Base-by-base conservation (phyloP, 2,888 invertebrate species). In the Rhagonycha lutea region DNA sequence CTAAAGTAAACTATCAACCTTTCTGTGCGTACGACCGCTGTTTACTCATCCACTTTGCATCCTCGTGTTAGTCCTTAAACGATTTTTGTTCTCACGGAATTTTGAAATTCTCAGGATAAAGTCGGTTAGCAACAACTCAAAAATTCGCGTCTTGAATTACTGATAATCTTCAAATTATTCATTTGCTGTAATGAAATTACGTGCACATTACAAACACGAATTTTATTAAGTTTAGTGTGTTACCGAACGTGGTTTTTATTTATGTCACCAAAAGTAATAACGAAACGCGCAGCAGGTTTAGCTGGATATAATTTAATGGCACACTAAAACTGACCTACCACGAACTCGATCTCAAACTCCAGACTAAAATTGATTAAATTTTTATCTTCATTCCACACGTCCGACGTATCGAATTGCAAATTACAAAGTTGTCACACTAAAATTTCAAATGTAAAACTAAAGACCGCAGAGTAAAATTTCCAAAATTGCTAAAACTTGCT, bases 41-140 rank as follows among this genome's bases (percentile, higher is more conserved):
- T 88, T 89, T 88, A 85, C 87, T 84, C 81, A 87, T 86, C 84
- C 85, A 84, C 84, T 85, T 84, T 85, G 84, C 86, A 86, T 84
- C 86, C 85, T 84, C 83, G 81, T 84, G 86, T 84, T 84, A 86
- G 85, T 78, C 79, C 79, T 79, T 79, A 81, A 83, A 83, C 81
- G 81, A 79, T 79, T 75, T 70, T 29, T 68, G 74, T 78, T 78
- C 78, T 75, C 78, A 78, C 78, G 78, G 72, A 68, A n/a, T 65
- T n/a, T 65, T 65, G 14, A 71, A 29, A 71, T 74, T 75, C 75
- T 47, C 68, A 68, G 74, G 70, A 68, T 69, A 62, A 62, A 73
- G 63, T 69, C 63, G 67, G 73, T 69, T 73, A 69, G 73, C 73
- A 73, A 65, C 73, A 62, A 68, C 24, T 60, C 29, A 62, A 61